Evolutionary conservation across 2,888 invertebrate genomes (phyloP), one percentile per base, ranked within the genome.

Genomic region (Villa cingulata): DNA sequence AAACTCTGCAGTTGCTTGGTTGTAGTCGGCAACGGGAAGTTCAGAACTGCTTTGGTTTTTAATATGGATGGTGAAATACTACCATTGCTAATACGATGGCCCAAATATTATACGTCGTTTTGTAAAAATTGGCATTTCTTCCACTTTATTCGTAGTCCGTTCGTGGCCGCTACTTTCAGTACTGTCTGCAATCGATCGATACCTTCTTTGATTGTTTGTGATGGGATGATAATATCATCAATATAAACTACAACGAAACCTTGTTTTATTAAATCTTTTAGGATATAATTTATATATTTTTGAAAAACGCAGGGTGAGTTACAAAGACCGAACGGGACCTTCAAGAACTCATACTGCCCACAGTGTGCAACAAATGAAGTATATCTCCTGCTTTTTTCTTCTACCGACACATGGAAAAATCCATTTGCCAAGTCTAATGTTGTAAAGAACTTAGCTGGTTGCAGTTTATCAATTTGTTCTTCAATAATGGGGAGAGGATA

Each of bases 371-470:
- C 43, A 39, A 50, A 50, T 15, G 50, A 27, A 12, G 50, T 46
- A 39, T 47, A 43, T 29, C 47, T 46, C 9, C 27, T 18, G 45
- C 58, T 59, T 6, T 48, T 44, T 16, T 58, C 58, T 5, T 62
- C 48, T n/a, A n/a, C n/a, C 3, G 45, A 45, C n/a, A 62, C 61
- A 50, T 64, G 62, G 32, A 62, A 62, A 48, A 61, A 62, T 37
- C 58, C 58, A 52, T 61, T 60, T 48, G 54, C 56, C 7, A 62
- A 37, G 46, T 62, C 59, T 4, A 63, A 45, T 3, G 58, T 58
- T 36, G 53, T 57, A 48, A 59, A 62, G 16, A 56, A 39, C 45
- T 42, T 52, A 9, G 56, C 55, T 12, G 41, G 53, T 41, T 57
- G 50, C 27, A 61, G 41, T 23, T 47, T 48, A 29, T 64, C 61